Evolutionary conservation across 2,113 vertebrate species (phyloP).

Genomic region (Equus quagga): DNA sequence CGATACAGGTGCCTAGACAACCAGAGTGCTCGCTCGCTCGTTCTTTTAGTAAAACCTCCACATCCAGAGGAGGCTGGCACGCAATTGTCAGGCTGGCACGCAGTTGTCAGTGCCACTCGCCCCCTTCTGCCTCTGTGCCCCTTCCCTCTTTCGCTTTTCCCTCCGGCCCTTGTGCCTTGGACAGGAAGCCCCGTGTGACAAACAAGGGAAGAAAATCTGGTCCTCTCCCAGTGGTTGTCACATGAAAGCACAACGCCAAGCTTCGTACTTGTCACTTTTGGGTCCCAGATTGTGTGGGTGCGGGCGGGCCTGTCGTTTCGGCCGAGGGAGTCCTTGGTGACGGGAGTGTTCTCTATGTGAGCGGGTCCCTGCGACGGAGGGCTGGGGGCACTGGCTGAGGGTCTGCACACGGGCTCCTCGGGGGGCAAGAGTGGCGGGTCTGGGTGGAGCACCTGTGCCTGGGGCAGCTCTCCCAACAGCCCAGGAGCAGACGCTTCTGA

Average conservation of each 20-base stretch:
- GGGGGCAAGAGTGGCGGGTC: neutral
- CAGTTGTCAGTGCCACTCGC: fast-evolving
- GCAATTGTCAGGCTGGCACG: too few species aligned
- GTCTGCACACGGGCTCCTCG: neutral
- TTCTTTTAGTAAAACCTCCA: neutral
- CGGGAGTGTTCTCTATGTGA: fast-evolving
- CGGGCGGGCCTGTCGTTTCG: neutral
- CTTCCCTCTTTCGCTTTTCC: neutral
- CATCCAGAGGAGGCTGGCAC: neutral
- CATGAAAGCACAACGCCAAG: fast-evolving
- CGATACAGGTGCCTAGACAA: neutral
- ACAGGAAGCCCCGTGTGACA: neutral
- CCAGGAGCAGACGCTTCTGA: neutral
- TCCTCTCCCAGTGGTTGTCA: neutral
- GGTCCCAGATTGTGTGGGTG: fast-evolving
- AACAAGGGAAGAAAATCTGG: neutral
- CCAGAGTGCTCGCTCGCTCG: neutral
- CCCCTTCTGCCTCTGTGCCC: neutral
- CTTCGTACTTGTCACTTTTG: neutral
- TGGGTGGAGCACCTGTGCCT: neutral
- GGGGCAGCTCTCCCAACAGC: neutral
- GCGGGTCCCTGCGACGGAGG: neutral
- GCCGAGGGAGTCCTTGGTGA: neutral
- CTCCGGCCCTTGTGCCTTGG: neutral
- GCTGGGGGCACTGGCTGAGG: neutral